These are phyloP conservation scores for Propsilocerus akamusi DNA, from an alignment of 1,140 invertebrate genomes.

Conservation along the genomic window DNA sequence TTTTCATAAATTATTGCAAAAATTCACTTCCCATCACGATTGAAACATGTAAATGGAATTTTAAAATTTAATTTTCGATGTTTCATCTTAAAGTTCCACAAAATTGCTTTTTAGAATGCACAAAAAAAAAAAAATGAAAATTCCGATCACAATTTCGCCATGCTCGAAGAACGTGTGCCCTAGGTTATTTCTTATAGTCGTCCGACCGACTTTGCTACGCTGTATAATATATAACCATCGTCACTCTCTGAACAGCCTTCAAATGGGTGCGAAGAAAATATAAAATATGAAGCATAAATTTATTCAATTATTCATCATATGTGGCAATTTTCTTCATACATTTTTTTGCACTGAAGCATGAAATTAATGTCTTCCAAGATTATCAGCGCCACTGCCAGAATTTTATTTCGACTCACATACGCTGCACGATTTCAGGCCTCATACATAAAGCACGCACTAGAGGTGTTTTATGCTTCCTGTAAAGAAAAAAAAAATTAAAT, in stretches of 20 bases:
- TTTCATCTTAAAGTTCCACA: too few relatives aligned
- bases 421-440: too few relatives aligned
- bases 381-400: too few relatives aligned
- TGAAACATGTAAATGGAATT: neutral
- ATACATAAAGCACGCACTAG: too few relatives aligned
- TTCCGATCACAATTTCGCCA: neutral
- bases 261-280: too few relatives aligned
- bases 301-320: constrained; percentile 4
- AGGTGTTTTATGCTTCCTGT: too few relatives aligned
- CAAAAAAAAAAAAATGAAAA: neutral
- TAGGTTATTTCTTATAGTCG: neutral
- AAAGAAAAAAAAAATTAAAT: too few relatives aligned
- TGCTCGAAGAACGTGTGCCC: neutral
- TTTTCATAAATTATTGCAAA: neutral
- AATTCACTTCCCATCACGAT: neutral
- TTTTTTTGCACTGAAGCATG: neutral
- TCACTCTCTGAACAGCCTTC: too few relatives aligned
- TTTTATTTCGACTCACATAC: too few relatives aligned
- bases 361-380: constrained; percentile 1
- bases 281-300: constrained; percentile 1
- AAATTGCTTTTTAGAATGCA: neutral
- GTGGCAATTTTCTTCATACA: neutral
- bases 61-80: neutral
- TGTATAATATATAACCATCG: too few relatives aligned
- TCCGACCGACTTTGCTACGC: too few relatives aligned